These are phyloP conservation scores for Pedicia rivosa DNA, from an alignment of 2,888 invertebrate species.

Conservation along the genomic window DNA sequence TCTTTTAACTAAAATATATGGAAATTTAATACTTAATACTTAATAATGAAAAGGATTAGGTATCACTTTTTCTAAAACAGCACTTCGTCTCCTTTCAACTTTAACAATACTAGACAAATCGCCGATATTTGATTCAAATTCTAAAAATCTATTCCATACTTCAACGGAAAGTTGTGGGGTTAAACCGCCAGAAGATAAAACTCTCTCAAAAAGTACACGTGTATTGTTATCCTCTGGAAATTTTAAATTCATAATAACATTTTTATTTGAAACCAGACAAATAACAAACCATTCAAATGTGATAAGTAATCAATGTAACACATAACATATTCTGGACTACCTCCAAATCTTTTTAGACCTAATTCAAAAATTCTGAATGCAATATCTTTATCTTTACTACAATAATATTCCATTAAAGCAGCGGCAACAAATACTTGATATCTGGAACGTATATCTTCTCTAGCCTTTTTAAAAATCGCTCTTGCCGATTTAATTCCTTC, in stretches of 20 bases:
- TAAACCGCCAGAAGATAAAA: conserved; percentile 81
- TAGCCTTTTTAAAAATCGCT: conserved; percentile 83
- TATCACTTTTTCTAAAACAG: conserved; percentile 73
- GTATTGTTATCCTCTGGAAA: conserved; percentile 96
- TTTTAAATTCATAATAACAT: conserved; percentile 4
- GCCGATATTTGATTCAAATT: conserved; percentile 97
- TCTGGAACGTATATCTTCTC: conserved; percentile 71
- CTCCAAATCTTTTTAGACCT: conserved; percentile 91
- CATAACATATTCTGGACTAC: conserved; percentile 86
- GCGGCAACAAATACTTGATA: conserved; percentile 95
- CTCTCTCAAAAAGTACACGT: conserved; percentile 93
- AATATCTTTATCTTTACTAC: conserved; percentile 94
- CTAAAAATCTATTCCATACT: conserved; percentile 96
- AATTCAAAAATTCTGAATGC: conserved; percentile 95
- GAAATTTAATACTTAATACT: background rate
- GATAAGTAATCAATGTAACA: conserved; percentile 95
- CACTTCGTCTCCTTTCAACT: conserved; percentile 85
- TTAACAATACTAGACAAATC: conserved; percentile 94
- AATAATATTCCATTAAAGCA: conserved; percentile 98
- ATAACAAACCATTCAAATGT: conserved; percentile 72
- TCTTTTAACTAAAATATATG: conserved; percentile 59
- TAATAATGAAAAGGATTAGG: background rate
- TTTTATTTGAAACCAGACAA: conserved; percentile 1
- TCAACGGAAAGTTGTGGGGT: conserved; percentile 88
- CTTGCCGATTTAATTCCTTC: conserved; percentile 97